These are phyloP conservation scores for Aplodontia rufa DNA, from an alignment of 2,113 vertebrate species.

Conservation along the genomic window DNA sequence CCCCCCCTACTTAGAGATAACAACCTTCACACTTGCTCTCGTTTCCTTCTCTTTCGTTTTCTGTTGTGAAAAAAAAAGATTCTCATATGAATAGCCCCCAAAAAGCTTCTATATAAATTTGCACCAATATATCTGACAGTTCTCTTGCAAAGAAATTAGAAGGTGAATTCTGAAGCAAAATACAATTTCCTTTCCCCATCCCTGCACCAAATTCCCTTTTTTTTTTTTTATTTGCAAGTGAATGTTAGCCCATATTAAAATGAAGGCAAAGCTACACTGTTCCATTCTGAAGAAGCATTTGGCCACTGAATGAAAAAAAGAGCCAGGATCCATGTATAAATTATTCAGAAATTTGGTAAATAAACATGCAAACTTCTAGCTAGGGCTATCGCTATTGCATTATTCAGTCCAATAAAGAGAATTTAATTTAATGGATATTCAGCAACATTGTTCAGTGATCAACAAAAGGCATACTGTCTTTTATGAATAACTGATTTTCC, in stretches of 20 bases:
- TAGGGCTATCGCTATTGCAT: slow-evolving; percentile 75
- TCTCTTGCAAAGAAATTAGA: slow-evolving; percentile 39
- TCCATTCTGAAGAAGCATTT: slow-evolving; percentile 68
- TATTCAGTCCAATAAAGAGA: slow-evolving; percentile 72
- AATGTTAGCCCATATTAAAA: slow-evolving; percentile 55
- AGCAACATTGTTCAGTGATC: slow-evolving; percentile 86
- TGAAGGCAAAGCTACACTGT: slow-evolving; percentile 49
- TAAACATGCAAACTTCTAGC: slow-evolving; percentile 49
- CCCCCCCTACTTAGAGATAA: too few species aligned
- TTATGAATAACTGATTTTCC: slow-evolving; percentile 86
- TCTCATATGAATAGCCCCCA: background rate
- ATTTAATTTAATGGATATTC: slow-evolving; percentile 89
- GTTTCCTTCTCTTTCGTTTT: slow-evolving; percentile 8
- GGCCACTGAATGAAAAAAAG: slow-evolving; percentile 63
- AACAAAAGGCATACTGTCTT: slow-evolving; percentile 85
- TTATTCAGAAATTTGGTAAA: slow-evolving; percentile 55
- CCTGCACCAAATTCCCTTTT: slow-evolving; percentile 46
- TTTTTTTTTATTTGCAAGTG: slow-evolving; percentile 62
- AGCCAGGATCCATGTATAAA: slow-evolving; percentile 70
- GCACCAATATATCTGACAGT: background rate
- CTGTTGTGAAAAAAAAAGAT: background rate
- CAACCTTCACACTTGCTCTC: background rate
- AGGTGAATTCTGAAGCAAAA: slow-evolving; percentile 60
- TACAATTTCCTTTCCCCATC: slow-evolving; percentile 30
- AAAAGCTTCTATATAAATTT: slow-evolving; percentile 42